These are phyloP conservation scores for Euschistus heros DNA, from an alignment of 1,140 invertebrate species.

Conservation along the genomic window DNA sequence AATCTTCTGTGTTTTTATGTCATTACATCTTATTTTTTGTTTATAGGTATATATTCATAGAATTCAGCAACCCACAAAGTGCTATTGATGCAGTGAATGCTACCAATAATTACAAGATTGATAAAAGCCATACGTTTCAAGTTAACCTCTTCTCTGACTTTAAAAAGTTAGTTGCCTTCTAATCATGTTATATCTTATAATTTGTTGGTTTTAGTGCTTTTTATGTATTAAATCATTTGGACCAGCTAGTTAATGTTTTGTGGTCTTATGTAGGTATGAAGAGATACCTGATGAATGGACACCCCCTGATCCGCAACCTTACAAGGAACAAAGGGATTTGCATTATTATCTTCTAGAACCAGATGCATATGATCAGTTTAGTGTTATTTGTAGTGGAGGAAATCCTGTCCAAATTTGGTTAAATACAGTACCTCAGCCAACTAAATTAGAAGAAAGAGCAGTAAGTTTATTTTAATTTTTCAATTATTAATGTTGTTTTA, in stretches of 20 bases:
- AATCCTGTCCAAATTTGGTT: constrained; percentile 71
- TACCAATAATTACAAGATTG: constrained; percentile 88
- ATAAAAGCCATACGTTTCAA: constrained; percentile 90
- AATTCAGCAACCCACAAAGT: constrained; percentile 69
- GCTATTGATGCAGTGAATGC: constrained; percentile 78
- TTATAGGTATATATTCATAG: constrained; percentile 78
- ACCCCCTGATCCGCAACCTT: constrained; percentile 74
- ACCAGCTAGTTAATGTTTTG: no score
- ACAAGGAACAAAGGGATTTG: constrained; percentile 78
- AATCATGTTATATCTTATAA: not conserved
- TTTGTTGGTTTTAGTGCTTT: no score
- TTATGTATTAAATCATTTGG: no score
- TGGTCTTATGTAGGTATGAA: constrained; percentile 52
- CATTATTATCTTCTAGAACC: constrained; percentile 85
- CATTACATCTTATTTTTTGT: constrained; percentile 20
- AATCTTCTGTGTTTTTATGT: no score
- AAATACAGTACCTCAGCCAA: constrained; percentile 81
- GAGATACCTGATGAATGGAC: constrained; percentile 88
- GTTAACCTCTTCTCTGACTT: constrained; percentile 96
- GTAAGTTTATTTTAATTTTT: constrained; percentile 40
- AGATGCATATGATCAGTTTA: constrained; percentile 92
- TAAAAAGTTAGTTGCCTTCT: constrained; percentile 60
- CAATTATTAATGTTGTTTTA: no score
- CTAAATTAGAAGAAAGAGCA: constrained; percentile 66
- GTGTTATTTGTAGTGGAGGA: constrained; percentile 71